phyloP scores from a whole-genome alignment of 1,140 invertebrate genomes.

The Lerema accius region DNA sequence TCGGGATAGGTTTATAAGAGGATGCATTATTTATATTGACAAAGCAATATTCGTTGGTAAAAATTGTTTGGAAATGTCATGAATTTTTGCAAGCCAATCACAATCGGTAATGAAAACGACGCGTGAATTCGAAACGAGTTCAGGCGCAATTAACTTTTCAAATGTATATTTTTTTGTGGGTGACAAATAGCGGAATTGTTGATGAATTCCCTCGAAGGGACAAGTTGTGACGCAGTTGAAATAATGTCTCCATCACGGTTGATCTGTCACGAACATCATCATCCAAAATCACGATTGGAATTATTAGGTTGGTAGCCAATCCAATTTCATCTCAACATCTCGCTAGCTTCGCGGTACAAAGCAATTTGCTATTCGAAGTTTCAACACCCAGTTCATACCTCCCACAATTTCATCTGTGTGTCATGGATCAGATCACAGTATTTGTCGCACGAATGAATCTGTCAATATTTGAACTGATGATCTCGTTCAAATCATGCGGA shows the following conservation, averaged over 20 bases:
- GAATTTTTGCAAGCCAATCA: constrained; percentile 34
- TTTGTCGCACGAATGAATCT: constrained; percentile 34
- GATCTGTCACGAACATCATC: constrained; percentile 64
- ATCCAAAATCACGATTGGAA: constrained; percentile 66
- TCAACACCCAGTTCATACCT: constrained; percentile 56
- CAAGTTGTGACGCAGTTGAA: constrained; percentile 16
- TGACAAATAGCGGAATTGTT: constrained; percentile 13
- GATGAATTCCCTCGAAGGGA: neutral
- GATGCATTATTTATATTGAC: constrained; percentile 29
- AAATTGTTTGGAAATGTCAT: constrained; percentile 29
- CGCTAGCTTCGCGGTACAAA: constrained; percentile 58
- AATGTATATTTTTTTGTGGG: constrained; percentile 32
- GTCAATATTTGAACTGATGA: constrained; percentile 38
- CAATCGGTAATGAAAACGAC: constrained; percentile 34
- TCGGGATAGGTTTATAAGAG: constrained; percentile 10
- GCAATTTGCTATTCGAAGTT: constrained; percentile 65
- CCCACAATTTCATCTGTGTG: constrained; percentile 49
- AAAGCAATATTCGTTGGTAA: constrained; percentile 23
- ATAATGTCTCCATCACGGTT: constrained; percentile 18
- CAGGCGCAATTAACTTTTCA: constrained; percentile 33
- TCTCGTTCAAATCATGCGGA: neutral
- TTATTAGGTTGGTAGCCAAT: constrained; percentile 71
- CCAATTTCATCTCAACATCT: constrained; percentile 64
- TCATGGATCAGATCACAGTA: constrained; percentile 34
- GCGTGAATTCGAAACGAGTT: constrained; percentile 30